These are phyloP conservation scores for Ophion ventricosus DNA, from an alignment of 2,888 invertebrate genomes.

Conservation along the genomic window DNA sequence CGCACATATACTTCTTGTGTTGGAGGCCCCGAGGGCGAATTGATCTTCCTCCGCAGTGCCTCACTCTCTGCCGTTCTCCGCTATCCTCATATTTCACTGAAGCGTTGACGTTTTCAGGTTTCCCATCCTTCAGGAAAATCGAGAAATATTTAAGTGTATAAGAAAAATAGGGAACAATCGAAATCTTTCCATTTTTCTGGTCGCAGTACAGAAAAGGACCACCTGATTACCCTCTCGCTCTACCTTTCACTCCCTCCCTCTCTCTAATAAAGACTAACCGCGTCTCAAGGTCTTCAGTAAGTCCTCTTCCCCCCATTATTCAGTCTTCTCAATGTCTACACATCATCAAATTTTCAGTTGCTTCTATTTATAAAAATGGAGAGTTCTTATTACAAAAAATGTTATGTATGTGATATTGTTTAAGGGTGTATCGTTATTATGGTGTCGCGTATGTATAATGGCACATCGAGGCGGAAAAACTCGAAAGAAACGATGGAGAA, in stretches of 20 bases:
- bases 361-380: too few species aligned
- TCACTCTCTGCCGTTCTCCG: constrained; percentile 61
- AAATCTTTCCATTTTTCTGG: background rate
- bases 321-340: too few species aligned
- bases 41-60: constrained; percentile 75
- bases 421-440: too few species aligned
- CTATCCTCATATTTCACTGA: constrained; percentile 80
- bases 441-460: too few species aligned
- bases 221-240: background rate
- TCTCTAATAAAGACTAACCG: background rate
- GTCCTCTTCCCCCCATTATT: too few species aligned
- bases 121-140: constrained; percentile 71
- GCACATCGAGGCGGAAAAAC: too few species aligned
- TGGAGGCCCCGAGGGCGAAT: constrained; percentile 72
- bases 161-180: background rate
- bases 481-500: too few species aligned
- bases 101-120: constrained; percentile 79
- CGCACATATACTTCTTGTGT: constrained; percentile 1
- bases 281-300: background rate
- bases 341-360: too few species aligned
- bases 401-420: too few species aligned
- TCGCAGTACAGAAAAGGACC: background rate
- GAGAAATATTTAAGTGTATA: background rate
- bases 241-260: background rate
- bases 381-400: too few species aligned